Conservation (phyloP, 1,140 invertebrate species). For the Meloidogyne floridensis region DNA sequence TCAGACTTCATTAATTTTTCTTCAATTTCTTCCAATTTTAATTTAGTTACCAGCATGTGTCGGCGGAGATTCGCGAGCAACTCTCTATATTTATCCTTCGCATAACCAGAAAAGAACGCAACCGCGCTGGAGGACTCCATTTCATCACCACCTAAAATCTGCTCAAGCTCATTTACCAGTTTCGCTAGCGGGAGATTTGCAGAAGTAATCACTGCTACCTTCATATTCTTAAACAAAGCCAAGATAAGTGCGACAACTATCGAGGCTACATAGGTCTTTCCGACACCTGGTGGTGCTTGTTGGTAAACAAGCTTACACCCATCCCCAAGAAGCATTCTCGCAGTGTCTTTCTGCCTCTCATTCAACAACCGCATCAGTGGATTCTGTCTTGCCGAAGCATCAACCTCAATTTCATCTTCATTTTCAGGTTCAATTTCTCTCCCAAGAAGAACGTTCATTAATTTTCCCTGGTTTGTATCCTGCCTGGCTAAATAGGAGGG, state of each 20-base stretch:
- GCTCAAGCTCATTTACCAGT: background rate
- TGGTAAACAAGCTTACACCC: background rate
- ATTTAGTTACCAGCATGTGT: background rate
- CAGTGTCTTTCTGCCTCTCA: background rate
- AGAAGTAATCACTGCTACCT: background rate
- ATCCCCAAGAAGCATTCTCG: background rate
- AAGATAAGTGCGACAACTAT: conserved; percentile 2
- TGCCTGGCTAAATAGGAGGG: background rate
- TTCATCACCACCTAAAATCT: background rate
- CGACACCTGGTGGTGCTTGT: background rate
- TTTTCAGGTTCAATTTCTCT: background rate
- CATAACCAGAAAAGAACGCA: background rate
- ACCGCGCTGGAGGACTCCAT: background rate
- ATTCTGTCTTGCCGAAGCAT: conserved; percentile 13
- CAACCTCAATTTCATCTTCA: too few relatives aligned
- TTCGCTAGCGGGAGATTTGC: conserved; percentile 11
- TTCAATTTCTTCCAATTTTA: background rate
- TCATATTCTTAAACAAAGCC: background rate
- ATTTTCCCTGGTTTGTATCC: conserved; percentile 11
- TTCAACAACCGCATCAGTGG: conserved; percentile 3
- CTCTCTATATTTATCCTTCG: conserved; percentile 13
- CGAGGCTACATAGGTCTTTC: background rate
- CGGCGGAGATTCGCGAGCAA: background rate
- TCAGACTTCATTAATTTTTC: background rate
- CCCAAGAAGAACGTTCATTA: background rate